These are phyloP conservation scores for Microctenopoma lineatum DNA, from an alignment of 2,797 vertebrate species.

Conservation along the genomic window DNA sequence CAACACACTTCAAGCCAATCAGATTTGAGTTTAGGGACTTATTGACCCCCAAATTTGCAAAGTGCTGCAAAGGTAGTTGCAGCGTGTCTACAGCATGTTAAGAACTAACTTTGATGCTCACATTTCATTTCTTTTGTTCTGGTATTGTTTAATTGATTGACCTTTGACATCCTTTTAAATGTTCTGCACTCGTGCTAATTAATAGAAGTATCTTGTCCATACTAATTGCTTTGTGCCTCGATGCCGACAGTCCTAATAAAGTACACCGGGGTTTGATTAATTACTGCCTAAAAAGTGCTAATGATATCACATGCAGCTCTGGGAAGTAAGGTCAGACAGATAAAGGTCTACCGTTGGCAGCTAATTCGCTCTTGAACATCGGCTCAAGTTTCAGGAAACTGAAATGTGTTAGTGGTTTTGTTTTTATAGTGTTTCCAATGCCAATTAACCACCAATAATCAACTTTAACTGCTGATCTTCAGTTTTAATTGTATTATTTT, in stretches of 20 bases:
- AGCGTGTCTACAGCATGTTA: too few relatives aligned
- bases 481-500: too few relatives aligned
- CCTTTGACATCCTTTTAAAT: slow-evolving; percentile 52
- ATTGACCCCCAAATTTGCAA: too few relatives aligned
- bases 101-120: too few relatives aligned
- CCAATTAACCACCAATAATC: too few relatives aligned
- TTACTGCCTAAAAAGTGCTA: slow-evolving; percentile 54
- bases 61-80: too few relatives aligned
- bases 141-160: not conserved
- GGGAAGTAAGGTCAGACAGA: slow-evolving; percentile 25
- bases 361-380: not conserved
- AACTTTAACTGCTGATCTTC: too few relatives aligned
- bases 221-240: slow-evolving; percentile 66
- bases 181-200: slow-evolving; percentile 67
- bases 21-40: too few relatives aligned
- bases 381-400: not conserved
- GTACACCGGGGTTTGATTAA: slow-evolving; percentile 63
- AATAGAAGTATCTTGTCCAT: slow-evolving; percentile 30
- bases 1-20: too few relatives aligned
- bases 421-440: too few relatives aligned
- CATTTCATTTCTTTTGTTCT: too few relatives aligned
- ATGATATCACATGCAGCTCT: slow-evolving; percentile 53
- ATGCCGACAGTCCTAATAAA: slow-evolving; percentile 71
- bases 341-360: slow-evolving; percentile 20
- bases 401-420: not conserved